These are phyloP conservation scores for Amia ocellicauda DNA, from an alignment of 2,113 vertebrate species.

Conservation along the genomic window DNA sequence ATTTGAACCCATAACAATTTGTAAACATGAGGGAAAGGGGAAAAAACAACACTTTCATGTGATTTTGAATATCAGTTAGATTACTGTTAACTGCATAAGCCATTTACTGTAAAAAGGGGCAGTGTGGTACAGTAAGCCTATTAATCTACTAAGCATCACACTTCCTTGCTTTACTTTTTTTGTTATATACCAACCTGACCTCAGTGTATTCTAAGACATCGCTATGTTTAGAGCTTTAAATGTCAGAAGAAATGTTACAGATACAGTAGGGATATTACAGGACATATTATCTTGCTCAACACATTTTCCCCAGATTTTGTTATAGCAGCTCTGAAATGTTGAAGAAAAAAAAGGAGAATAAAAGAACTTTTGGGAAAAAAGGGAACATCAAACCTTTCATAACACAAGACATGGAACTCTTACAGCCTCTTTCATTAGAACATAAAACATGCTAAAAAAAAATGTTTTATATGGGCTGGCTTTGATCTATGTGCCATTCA, in stretches of 20 bases:
- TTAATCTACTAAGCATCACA: neutral
- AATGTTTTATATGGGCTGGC: neutral
- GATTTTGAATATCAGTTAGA: no score
- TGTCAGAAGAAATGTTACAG: constrained; percentile 17
- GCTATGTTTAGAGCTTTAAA: constrained; percentile 14
- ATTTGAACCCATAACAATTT: no score
- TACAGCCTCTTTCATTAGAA: constrained; percentile 9
- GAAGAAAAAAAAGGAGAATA: neutral
- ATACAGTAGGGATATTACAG: constrained; percentile 3
- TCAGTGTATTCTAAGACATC: neutral
- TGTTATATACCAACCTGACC: neutral
- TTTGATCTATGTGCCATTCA: constrained; percentile 16
- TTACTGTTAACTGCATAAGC: no score
- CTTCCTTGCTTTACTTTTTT: neutral
- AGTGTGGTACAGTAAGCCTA: neutral
- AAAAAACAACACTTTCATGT: no score
- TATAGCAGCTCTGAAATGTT: neutral
- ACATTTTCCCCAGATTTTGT: neutral
- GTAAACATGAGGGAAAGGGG: no score
- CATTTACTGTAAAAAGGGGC: neutral
- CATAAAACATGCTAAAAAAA: constrained; percentile 7
- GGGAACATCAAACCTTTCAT: constrained; percentile 1
- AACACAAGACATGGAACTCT: constrained; percentile 6
- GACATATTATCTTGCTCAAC: neutral
- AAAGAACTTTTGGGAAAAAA: neutral